Base-by-base conservation (phyloP, 2,113 vertebrate species). In the Gracilinanus agilis region DNA sequence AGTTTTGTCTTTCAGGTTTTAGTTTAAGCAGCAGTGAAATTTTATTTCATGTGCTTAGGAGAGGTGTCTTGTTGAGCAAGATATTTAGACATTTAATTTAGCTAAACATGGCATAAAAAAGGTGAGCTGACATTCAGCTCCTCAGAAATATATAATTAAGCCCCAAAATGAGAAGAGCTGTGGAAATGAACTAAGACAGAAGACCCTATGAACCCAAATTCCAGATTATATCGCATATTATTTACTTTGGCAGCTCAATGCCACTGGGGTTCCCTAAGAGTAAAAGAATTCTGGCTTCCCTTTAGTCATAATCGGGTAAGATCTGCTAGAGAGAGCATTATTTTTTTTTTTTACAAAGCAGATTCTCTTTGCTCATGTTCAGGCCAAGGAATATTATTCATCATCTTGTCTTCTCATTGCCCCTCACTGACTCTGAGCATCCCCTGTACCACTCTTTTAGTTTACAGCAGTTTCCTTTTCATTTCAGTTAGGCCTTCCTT, bases 1-100 rank as follows among this genome's bases (percentile, higher is more conserved):
- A 88, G 58, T 92, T 90, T 94, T 93, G 83, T 93, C 24, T 61
- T 94, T 94, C 88, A 95, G 90, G 56, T 91, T 13, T 12, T 95
- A 55, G 54, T 58, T 95, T n/a, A 92, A 67, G 92, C 12, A 94
- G 44, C n/a, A 44, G 6, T 92, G 24, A 95, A 90, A 34, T 92
- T 90, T 90, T 90, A 1, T 94, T 93, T 67, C n/a, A 67, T 49
- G 9, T 56, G 53, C 88, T 55, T 90, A 1, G 88, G 54, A 55
- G 94, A 16, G 67, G 9, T 23, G 10, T 91, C 34, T 13, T 89
- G 0, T 53, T 92, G 89, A 88, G 67, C 89, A 53, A 96, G 92
- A 92, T 95, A 90, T 24, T 93, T 23, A 94, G 61, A 58, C 67
- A 88, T 83, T 94, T 93, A 54, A 54, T 23, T 94, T 49, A 95